Evolutionary conservation across 2,888 invertebrate species (phyloP), one percentile per base, ranked within the genome.

Genomic region (Erebia palarica): DNA sequence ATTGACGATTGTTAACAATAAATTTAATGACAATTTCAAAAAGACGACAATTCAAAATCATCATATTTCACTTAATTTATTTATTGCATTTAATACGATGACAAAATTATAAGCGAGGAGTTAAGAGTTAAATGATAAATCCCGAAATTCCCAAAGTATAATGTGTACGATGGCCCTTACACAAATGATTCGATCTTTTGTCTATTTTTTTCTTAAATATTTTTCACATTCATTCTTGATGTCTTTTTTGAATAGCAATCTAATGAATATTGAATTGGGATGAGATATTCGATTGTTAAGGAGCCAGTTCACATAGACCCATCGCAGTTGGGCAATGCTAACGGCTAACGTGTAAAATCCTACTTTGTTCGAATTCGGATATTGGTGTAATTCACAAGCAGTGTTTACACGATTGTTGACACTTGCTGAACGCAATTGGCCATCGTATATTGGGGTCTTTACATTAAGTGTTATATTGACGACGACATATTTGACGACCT

Each of bases 161-260:
- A 18, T 16, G 55, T 55, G 55, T 55, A 11, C 10, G 55, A 16
- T 18, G 18, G 11, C 55, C 18, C 55, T 55, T 55, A 51, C 57
- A 42, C 44, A 44, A 44, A 85, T 72, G 79, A 83, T 83, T 55
- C 59, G 84, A 82, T 81, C 84, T 81, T 84, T 87, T 87, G 84
- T 68, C 64, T 69, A 53, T 65, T 58, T 55, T 57, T 57, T 55
- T 57, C n/a, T n/a, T 1, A 18, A 14, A 57, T 18, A 16, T 66
- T 73, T 72, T 70, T 74, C 69, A 65, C 53, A 16, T 49, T 59
- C 53, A 64, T 70, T 72, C 61, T 59, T 59, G 36, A 53, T 61
- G 49, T 16, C 42, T 36, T 71, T 65, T 65, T 59, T 51, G 27
- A 53, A 67, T 65, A 36, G 53, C 49, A 60, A 36, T 55, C 49